Evolutionary conservation across 2,888 invertebrate genomes (phyloP).

Genomic region (Parnassius mnemosyne): DNA sequence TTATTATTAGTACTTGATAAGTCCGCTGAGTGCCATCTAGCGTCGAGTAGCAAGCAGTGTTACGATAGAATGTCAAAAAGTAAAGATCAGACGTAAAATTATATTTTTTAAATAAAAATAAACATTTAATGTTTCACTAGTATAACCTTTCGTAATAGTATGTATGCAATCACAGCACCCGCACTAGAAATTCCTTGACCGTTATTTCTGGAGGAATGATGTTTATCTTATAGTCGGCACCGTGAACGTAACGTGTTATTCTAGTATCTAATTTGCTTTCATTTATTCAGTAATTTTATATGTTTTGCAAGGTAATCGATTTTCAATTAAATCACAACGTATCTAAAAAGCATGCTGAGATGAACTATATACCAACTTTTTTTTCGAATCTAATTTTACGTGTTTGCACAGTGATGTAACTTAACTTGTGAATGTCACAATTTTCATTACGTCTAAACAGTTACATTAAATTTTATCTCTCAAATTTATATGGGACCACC

Average conservation of each 20-base stretch:
- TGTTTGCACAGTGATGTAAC: conserved; percentile 9
- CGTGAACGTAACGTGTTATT: conserved; percentile 58
- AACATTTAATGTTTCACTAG: too few relatives aligned
- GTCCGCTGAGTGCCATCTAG: conserved; percentile 57
- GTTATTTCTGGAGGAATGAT: conserved; percentile 63
- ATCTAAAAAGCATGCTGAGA: conserved; percentile 28
- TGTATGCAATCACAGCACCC: too few relatives aligned
- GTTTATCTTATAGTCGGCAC: conserved; percentile 61
- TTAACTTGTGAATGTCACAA: neutral
- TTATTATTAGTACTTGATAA: neutral
- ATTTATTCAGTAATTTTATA: conserved; percentile 66
- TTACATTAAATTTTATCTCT: too few relatives aligned
- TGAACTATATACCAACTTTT: neutral
- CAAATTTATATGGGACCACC: too few relatives aligned
- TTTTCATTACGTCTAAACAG: too few relatives aligned
- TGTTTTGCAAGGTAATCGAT: conserved; percentile 46
- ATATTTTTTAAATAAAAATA: too few relatives aligned
- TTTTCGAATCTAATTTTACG: too few relatives aligned
- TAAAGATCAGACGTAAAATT: too few relatives aligned
- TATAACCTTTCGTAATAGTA: too few relatives aligned
- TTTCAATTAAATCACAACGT: conserved; percentile 42
- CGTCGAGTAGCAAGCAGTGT: conserved; percentile 58
- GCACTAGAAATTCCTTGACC: conserved; percentile 51
- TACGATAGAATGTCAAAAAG: too few relatives aligned
- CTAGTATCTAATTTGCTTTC: conserved; percentile 63